Conservation (phyloP, 2,113 vertebrate species). For the Dromiciops gliroides region DNA sequence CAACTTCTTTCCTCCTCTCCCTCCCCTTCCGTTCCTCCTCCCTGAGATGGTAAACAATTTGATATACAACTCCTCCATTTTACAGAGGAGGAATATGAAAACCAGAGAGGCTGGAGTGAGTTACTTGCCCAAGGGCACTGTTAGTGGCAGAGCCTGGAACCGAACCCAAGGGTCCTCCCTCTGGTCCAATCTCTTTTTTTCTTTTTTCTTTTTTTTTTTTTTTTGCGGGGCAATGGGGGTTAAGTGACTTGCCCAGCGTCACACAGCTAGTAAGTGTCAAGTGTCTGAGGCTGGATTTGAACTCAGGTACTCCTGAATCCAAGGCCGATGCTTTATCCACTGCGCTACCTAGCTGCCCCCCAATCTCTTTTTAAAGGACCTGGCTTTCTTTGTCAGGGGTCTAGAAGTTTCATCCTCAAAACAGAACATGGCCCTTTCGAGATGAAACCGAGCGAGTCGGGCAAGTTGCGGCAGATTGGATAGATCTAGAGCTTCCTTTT, state of each 20-base stretch:
- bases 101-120: background rate
- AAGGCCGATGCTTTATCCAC: too few species aligned
- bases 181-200: background rate
- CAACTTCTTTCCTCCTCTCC: background rate
- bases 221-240: too few species aligned
- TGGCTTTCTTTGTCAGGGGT: background rate
- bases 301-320: too few species aligned
- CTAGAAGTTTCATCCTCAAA: background rate
- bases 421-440: background rate
- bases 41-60: background rate
- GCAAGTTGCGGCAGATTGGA: constrained; percentile 8
- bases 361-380: background rate
- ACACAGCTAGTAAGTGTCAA: too few species aligned
- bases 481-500: constrained; percentile 31
- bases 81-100: background rate
- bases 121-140: background rate
- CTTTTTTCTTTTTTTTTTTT: too few species aligned
- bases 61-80: background rate
- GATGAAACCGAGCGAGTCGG: background rate
- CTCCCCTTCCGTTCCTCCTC: background rate
- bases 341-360: too few species aligned
- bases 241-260: too few species aligned
- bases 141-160: background rate
- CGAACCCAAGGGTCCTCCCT: background rate
- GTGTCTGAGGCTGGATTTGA: too few species aligned